Evolutionary conservation across 2,888 invertebrate species (phyloP).

Genomic region (Ligdia adustata): DNA sequence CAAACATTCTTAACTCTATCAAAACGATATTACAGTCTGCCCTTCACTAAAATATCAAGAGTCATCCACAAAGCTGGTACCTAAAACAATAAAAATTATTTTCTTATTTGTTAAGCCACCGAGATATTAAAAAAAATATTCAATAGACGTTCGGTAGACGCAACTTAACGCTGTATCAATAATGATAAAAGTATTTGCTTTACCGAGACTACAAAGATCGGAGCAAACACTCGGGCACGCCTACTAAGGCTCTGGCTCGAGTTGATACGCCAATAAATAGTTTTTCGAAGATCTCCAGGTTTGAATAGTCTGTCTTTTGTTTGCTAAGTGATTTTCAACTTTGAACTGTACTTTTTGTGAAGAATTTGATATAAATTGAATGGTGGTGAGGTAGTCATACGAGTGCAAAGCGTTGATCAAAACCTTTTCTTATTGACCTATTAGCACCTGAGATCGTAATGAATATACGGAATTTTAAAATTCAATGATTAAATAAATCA

Average conservation of each 20-base stretch:
- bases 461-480: no score
- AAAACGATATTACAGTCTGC: slow-evolving; percentile 17
- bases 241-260: slow-evolving; percentile 55
- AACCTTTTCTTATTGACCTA: no score
- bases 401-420: no score
- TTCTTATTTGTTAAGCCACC: slow-evolving; percentile 54
- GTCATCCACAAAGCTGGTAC: slow-evolving; percentile 31
- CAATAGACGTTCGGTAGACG: slow-evolving; percentile 64
- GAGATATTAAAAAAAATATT: slow-evolving; percentile 56
- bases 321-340: slow-evolving; percentile 28
- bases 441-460: no score
- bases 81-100: slow-evolving; percentile 59
- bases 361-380: no score
- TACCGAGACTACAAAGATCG: slow-evolving; percentile 76
- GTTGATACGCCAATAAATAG: slow-evolving; percentile 54
- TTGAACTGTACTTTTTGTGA: slow-evolving; percentile 10
- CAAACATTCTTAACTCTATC: slow-evolving; percentile 14
- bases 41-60: slow-evolving; percentile 19
- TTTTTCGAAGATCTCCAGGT: slow-evolving; percentile 33
- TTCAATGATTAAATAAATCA: no score
- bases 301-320: slow-evolving; percentile 30
- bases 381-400: no score
- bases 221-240: slow-evolving; percentile 71
- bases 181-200: slow-evolving; percentile 80
- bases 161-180: slow-evolving; percentile 76